Evolutionary conservation across 2,113 vertebrate genomes (phyloP), one percentile per base, ranked within the genome.

Genomic region (Vireo altiloquus): DNA sequence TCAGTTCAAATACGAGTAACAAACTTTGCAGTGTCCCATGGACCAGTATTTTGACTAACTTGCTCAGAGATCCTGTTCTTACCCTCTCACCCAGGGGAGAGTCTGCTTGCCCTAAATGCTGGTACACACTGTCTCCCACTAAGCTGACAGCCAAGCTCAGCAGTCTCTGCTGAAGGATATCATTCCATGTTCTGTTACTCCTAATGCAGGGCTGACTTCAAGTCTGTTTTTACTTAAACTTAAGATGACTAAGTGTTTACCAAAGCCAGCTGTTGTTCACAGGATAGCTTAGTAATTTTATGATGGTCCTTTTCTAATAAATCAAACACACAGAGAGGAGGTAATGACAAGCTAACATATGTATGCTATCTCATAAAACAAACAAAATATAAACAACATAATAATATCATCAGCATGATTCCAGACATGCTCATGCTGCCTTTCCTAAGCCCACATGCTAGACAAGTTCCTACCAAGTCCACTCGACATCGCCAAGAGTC

Each of bases 181-280:
- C 64, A 74, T 16, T 90, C 57, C 61, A 71, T 70, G 66, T 69
- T 82, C 83, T 52, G 9, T 63, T 59, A 63, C 30, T 92, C 50
- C 86, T 80, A 77, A 66, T 66, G 65, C 68, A 64, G 82, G 66
- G 40, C 80, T 97, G 94, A 97, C 85, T 69, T 90, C 47, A 87
- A 92, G 81, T 89, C 96, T 97, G 97, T 28, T 97, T 98, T 95
- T 87, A 91, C 91, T 97, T 97, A 96, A 94, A 96, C 40, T 22
- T 18, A 52, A 54, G 66, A 87, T 69, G 86, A 95, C 64, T 91
- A 92, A 93, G 74, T 84, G 75, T 94, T 97, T 95, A 96, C 94
- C 91, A 88, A 94, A 57, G 54, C 66, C 97, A 97, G 90, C 97
- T 97, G 96, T 22, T 56, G 89, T 94, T 96, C 92, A 92, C 47